Base-by-base conservation (phyloP, 2,797 vertebrate species). In the Furcifer pardalis region DNA sequence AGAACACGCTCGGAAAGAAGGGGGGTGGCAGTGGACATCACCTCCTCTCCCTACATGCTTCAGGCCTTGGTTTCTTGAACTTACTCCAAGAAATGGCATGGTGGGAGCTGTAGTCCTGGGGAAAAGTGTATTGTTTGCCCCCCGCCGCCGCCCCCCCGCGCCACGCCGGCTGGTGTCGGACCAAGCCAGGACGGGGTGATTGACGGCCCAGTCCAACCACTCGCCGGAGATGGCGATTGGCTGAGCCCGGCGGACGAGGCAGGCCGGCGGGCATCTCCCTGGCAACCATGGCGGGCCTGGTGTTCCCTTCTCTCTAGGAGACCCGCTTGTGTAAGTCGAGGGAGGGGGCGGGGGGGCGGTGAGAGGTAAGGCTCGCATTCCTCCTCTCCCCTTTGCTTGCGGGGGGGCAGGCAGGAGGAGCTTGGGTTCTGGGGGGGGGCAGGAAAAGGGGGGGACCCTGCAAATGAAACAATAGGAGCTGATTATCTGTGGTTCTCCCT, bases 221-320 rank as follows among this genome's bases (percentile, higher is more conserved):
- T 75, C 46, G 30, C 35, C 7, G 84, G 35, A 0, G 69, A 21
- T 35, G 77, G 46, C 13, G 40, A n/a, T n/a, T 5, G 7, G 35
- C 19, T 5, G 32, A 7, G 63, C 35, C 21, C 6, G 71, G 12
- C 30, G 35, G 72, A n/a, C 12, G 4, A 25, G n/a, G 68, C 23
- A 19, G 56, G 59, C 27, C 46, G 62, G 84, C 49, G 84, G 71
- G 37, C 49, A 21, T 85, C 63, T 30, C 79, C 84, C 19, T 76
- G 73, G 84, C 4, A 85, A 85, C 84, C 5, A n/a, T 30, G 17
- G 62, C 63, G 30, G 46, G 71, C 30, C 30, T 17, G 21, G 27
- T 71, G 30, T 49, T 3, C 1, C 12, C 56, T 59, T 59, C 15
- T 35, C 3, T 42, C 12, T 15, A 5, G 23, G 19, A 21, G 72